phyloP scores from a whole-genome alignment of 2,113 vertebrate genomes.

The Neolamprologus toae region DNA sequence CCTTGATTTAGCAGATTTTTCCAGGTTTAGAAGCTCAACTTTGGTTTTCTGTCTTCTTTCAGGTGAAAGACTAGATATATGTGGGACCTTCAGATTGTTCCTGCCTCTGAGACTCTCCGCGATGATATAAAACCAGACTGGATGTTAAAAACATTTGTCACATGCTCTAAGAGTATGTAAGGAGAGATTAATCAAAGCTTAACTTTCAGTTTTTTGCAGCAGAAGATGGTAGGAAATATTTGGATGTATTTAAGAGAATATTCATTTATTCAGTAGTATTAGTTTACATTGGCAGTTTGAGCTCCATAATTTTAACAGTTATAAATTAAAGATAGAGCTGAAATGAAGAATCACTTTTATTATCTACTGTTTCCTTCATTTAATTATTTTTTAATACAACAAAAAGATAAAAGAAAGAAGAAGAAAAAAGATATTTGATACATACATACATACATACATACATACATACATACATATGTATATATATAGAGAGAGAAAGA shows the following conservation, averaged over 20 bases:
- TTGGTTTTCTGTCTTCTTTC: background rate
- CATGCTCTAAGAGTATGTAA: background rate
- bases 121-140: background rate
- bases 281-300: background rate
- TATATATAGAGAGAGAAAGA: accelerated
- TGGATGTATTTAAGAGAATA: background rate
- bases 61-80: conserved; percentile 78
- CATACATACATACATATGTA: background rate
- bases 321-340: background rate
- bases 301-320: background rate
- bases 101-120: background rate
- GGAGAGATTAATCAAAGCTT: background rate
- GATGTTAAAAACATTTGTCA: background rate
- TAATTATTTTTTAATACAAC: background rate
- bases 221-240: background rate
- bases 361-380: background rate
- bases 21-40: background rate
- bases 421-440: background rate
- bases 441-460: background rate
- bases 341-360: background rate
- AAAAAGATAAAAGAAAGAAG: background rate
- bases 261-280: background rate
- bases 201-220: background rate
- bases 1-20: background rate
- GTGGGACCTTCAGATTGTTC: background rate